Evolutionary conservation across 2,888 invertebrate species (phyloP).

Genomic region (Chesias legatella): DNA sequence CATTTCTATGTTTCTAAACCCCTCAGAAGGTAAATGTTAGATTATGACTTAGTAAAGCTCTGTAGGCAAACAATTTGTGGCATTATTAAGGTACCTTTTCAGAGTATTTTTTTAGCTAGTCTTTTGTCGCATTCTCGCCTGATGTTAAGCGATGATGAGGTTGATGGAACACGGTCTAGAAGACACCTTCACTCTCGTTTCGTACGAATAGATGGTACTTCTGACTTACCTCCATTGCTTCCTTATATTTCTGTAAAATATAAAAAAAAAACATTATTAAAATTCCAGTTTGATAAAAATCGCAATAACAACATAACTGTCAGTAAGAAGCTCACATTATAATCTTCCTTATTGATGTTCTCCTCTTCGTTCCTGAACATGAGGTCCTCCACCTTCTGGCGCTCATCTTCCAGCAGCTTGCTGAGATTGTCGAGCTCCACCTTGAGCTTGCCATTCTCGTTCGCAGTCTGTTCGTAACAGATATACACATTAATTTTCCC

Average conservation of each 20-base stretch:
- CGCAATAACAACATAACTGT: background rate
- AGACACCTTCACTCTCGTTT: too few species aligned
- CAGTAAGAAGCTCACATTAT: conserved; percentile 82
- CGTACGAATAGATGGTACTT: background rate
- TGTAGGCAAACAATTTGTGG: too few species aligned
- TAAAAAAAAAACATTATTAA: conserved; percentile 11
- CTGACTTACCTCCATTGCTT: conserved; percentile 69
- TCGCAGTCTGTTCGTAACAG: conserved; percentile 43
- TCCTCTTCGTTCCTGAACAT: conserved; percentile 96
- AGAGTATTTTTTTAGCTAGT: too few species aligned
- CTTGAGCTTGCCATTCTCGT: conserved; percentile 81
- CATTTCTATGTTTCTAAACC: too few species aligned
- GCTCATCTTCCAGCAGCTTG: conserved; percentile 87
- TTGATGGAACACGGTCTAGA: too few species aligned
- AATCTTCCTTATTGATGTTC: conserved; percentile 91
- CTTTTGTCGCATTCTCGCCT: too few species aligned
- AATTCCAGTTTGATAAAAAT: too few species aligned
- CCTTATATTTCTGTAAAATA: conserved; percentile 72
- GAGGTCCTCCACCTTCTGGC: conserved; percentile 91
- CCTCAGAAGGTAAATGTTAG: too few species aligned
- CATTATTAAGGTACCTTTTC: too few species aligned
- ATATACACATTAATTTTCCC: background rate
- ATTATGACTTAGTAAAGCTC: too few species aligned
- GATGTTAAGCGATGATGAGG: too few species aligned
- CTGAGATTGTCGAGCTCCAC: conserved; percentile 78